phyloP scores from a whole-genome alignment of 2,113 vertebrate species.

The Oncorhynchus masou region DNA sequence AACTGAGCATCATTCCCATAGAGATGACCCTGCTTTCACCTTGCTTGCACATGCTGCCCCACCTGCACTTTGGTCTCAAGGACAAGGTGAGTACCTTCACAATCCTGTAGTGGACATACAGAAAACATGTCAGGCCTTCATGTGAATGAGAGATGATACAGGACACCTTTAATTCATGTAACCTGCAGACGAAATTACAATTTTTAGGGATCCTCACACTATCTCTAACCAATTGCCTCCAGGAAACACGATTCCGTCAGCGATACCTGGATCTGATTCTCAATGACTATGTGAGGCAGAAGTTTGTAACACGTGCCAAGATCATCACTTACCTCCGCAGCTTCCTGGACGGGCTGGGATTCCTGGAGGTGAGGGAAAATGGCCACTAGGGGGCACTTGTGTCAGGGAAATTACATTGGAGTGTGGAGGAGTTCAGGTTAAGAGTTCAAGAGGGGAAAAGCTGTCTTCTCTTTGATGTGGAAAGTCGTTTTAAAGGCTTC shows the following conservation, averaged over 20 bases:
- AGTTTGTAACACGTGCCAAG: constrained; percentile 89
- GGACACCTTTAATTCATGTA: constrained; percentile 18
- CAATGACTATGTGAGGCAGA: constrained; percentile 93
- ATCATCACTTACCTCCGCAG: constrained; percentile 92
- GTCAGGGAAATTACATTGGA: too few species aligned
- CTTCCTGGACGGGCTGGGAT: constrained; percentile 92
- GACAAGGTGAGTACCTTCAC: constrained; percentile 83
- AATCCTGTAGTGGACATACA: not conserved
- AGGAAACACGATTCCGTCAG: constrained; percentile 96
- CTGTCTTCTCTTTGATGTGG: not conserved
- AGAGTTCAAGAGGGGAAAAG: too few species aligned
- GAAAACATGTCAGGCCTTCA: constrained; percentile 2
- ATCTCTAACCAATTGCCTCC: constrained; percentile 14
- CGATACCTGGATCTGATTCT: constrained; percentile 97
- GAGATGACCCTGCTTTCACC: constrained; percentile 92
- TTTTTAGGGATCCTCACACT: not conserved
- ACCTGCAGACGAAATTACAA: not conserved
- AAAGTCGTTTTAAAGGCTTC: not conserved
- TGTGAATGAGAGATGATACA: constrained; percentile 50
- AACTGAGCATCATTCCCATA: constrained; percentile 90
- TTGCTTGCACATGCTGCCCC: constrained; percentile 97
- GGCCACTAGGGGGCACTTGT: constrained; percentile 3
- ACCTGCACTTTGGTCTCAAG: constrained; percentile 97
- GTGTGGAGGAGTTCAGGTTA: too few species aligned
- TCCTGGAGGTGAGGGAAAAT: constrained; percentile 83